Base-by-base conservation (phyloP, 2,797 vertebrate genomes). In the Phataginus tricuspis region DNA sequence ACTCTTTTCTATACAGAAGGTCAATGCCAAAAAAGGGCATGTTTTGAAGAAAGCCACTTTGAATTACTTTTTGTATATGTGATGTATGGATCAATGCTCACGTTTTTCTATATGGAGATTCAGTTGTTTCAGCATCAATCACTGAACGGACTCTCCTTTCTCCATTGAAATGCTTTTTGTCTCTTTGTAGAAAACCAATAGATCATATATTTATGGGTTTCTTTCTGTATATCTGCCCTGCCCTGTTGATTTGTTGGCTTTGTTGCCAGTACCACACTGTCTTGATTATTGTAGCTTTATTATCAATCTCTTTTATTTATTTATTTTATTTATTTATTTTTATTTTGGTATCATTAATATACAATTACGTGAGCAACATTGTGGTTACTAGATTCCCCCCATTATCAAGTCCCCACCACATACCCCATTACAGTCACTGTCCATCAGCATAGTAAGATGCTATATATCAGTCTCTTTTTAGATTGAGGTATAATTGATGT, bases 11-110 rank as follows among this genome's bases (percentile, higher is more conserved):
- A 0, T 53, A 51, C 66, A 31, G 34, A 84, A 83, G 34, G 53
- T 80, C 66, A 59, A 2, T 66, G 57, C 45, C 34, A 27, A 55
- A 84, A 45, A n/a, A 86, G 34, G 68, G 14, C 34, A 4, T 64
- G 23, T 68, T 89, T 78, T 78, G 74, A 55, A 77, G 72, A 61
- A 88, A 88, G 72, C 7, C n/a, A 66, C 77, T 92, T 78, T 93
- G 37, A 88, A 31, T 78, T 64, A 83, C 25, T 64, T 83, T 96
- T 87, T 84, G 14, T 90, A 4, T 82, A 71, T 51, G 25, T 87
- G 16, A 59, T 21, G 53, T 66, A 39, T 15, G 34, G 34, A 34
- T 69, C 42, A 77, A 21, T 82, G 37, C 23, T 90, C 14, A 61
- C 68, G n/a, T 93, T 53, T 78, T 84, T 85, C 39, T 18, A 39